Evolutionary conservation across 2,113 vertebrate genomes (phyloP).

Genomic region (Xiphophorus hellerii): DNA sequence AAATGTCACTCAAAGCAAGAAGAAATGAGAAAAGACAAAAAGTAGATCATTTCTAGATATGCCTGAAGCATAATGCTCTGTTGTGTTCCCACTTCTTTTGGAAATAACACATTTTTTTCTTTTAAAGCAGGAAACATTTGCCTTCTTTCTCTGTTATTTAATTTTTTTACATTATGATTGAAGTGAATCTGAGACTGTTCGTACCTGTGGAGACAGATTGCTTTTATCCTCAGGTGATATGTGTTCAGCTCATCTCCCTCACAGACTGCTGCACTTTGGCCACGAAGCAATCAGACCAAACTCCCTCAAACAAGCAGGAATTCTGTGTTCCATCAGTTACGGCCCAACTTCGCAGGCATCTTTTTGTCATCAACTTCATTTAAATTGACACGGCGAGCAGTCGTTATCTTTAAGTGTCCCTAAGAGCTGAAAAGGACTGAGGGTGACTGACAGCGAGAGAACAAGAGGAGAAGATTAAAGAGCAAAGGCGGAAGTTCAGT

Average conservation of each 20-base stretch:
- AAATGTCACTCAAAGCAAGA: slow-evolving; percentile 1
- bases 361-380: neutral
- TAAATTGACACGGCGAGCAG: neutral
- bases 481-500: slow-evolving; percentile 24
- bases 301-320: slow-evolving; percentile 66
- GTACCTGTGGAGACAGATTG: neutral
- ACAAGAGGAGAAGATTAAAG: slow-evolving; percentile 23
- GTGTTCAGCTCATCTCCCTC: slow-evolving; percentile 20
- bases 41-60: no score
- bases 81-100: no score
- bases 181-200: neutral
- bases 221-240: slow-evolving; percentile 48
- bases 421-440: neutral
- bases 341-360: slow-evolving; percentile 15
- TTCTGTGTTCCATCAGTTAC: slow-evolving; percentile 34
- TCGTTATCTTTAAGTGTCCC: neutral
- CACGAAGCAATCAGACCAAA: slow-evolving; percentile 86
- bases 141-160: neutral
- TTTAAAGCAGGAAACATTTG: no score
- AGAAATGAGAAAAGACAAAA: no score
- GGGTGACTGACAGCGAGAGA: slow-evolving; percentile 24
- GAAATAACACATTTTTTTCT: no score
- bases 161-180: neutral
- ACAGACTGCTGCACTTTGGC: slow-evolving; percentile 84
- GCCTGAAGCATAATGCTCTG: no score